These are phyloP conservation scores for Myxocyprinus asiaticus DNA, from an alignment of 2,113 vertebrate genomes.

Conservation along the genomic window DNA sequence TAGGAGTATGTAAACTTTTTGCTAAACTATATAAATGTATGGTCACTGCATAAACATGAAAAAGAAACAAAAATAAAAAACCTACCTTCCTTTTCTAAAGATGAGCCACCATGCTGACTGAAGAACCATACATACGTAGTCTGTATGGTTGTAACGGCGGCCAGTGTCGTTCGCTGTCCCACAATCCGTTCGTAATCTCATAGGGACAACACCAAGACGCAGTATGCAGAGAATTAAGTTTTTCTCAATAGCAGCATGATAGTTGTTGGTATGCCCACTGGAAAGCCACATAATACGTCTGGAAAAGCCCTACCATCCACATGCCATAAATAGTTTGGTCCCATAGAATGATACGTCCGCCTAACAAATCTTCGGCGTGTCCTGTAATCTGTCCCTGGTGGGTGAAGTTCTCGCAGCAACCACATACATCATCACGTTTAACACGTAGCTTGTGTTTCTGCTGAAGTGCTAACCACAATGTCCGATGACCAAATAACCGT, in stretches of 20 bases:
- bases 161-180: not conserved
- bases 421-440: too few relatives aligned
- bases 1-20: too few relatives aligned
- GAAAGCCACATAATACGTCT: not conserved
- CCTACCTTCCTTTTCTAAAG: too few relatives aligned
- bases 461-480: too few relatives aligned
- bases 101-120: too few relatives aligned
- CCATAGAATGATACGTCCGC: not conserved
- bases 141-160: constrained; percentile 4
- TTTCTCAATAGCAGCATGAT: constrained; percentile 5
- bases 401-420: not conserved
- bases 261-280: not conserved
- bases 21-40: too few relatives aligned
- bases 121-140: constrained; percentile 7
- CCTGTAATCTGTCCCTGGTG: not conserved
- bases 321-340: not conserved
- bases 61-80: too few relatives aligned
- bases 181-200: constrained; percentile 12
- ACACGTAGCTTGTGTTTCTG: too few relatives aligned
- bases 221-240: not conserved
- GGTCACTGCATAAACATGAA: too few relatives aligned
- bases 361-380: not conserved
- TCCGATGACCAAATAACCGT: too few relatives aligned
- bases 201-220: not conserved
- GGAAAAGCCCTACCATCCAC: not conserved